phyloP scores from a whole-genome alignment of 2,888 invertebrate species.

The Colostygia pectinataria region DNA sequence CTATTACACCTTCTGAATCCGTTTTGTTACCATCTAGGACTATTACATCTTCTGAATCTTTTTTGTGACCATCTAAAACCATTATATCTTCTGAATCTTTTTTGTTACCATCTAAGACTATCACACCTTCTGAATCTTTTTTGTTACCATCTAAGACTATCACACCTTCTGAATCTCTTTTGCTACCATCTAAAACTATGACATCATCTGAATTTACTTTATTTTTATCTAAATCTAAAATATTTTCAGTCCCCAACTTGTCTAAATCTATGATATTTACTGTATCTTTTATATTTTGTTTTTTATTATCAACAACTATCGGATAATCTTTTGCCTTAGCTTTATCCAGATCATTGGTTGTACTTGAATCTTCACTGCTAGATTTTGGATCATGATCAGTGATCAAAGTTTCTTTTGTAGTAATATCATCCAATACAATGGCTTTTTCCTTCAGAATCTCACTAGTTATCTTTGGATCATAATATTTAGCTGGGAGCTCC shows the following conservation, averaged over 20 bases:
- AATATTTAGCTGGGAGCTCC: background rate
- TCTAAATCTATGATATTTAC: background rate
- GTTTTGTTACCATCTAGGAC: background rate
- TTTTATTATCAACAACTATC: background rate
- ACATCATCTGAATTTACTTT: background rate
- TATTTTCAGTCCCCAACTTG: background rate
- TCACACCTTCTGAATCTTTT: slow-evolving; percentile 4
- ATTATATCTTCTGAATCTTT: slow-evolving; percentile 8
- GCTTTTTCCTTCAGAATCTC: too few relatives aligned
- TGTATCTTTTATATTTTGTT: background rate
- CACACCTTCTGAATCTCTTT: background rate
- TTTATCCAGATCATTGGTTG: too few relatives aligned
- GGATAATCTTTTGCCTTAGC: background rate
- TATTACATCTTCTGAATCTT: background rate
- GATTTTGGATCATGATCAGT: background rate
- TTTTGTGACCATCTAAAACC: slow-evolving; percentile 9
- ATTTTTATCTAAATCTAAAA: background rate
- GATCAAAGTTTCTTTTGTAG: background rate
- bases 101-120: slow-evolving; percentile 7
- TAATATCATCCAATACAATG: background rate
- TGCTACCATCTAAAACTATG: background rate
- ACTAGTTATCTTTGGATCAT: background rate
- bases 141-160: background rate
- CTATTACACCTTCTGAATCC: slow-evolving; percentile 5
- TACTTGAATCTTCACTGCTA: background rate